Evolutionary conservation across 2,797 vertebrate species (phyloP).

Genomic region (Cryptoblepharus egeriae): DNA sequence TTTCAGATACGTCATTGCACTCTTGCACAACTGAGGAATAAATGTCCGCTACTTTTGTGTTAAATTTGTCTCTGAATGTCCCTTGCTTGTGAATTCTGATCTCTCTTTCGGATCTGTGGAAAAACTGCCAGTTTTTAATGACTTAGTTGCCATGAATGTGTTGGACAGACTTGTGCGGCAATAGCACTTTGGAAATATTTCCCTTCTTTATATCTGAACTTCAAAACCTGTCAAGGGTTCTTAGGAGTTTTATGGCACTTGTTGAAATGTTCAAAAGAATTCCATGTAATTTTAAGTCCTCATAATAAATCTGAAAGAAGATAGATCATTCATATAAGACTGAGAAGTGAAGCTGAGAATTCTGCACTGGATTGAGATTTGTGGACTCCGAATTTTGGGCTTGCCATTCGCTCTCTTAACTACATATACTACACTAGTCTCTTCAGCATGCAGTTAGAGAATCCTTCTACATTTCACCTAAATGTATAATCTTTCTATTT

Average conservation of each 20-base stretch:
- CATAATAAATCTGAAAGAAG: background rate
- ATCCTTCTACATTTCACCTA: background rate
- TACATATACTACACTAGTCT: background rate
- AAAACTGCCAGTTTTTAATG: fast-evolving
- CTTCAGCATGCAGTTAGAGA: background rate
- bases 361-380: background rate
- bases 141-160: background rate
- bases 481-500: background rate
- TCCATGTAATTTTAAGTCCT: background rate
- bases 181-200: background rate
- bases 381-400: background rate
- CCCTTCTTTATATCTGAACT: background rate
- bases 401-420: background rate
- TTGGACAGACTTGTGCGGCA: background rate
- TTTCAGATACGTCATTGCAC: conserved; percentile 75
- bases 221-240: background rate
- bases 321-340: background rate
- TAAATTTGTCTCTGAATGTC: conserved; percentile 72
- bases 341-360: background rate
- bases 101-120: background rate
- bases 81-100: background rate
- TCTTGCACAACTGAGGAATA: conserved; percentile 80
- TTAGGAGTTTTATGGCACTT: background rate
- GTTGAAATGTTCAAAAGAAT: background rate
- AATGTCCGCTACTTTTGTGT: conserved; percentile 80